A percentile compares a stretch with the other conserved stretches of the same genome.
phyloP scores from a whole-genome alignment of 2,888 invertebrate species.

The Diadegma fenestrale region DNA sequence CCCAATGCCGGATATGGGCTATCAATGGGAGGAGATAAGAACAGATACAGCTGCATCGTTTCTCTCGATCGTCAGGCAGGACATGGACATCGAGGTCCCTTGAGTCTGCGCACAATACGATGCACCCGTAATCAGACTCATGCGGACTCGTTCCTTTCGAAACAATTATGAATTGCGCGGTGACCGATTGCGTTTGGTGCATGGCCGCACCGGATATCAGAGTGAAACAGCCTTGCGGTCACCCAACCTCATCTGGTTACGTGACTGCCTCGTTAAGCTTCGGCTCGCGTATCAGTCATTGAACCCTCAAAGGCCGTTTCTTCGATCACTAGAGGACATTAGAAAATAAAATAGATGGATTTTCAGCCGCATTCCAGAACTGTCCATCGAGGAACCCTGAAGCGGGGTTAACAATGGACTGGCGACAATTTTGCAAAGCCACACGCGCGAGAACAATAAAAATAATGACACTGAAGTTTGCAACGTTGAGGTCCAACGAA shows the following conservation, averaged over 20 bases:
- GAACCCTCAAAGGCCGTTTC: too few species aligned
- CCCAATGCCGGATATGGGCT: conserved; percentile 63
- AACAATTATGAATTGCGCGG: not conserved
- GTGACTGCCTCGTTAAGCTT: not conserved
- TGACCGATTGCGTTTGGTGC: not conserved
- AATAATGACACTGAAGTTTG: too few species aligned
- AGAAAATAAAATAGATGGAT: too few species aligned
- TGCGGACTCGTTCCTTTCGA: not conserved
- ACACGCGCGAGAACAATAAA: too few species aligned
- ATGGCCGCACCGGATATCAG: not conserved
- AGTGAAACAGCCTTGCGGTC: not conserved
- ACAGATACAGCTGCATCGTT: conserved; percentile 51
- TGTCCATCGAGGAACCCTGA: too few species aligned
- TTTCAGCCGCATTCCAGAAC: too few species aligned
- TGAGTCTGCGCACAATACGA: not conserved
- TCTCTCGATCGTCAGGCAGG: conserved; percentile 13
- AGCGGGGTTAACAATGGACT: too few species aligned
- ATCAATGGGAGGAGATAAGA: conserved; percentile 55
- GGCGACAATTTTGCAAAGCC: too few species aligned
- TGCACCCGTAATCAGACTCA: not conserved
- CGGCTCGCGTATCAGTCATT: not conserved
- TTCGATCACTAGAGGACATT: too few species aligned
- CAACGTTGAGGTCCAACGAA: too few species aligned
- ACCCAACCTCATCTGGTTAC: not conserved
- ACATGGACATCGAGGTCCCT: conserved; percentile 10